Base-by-base conservation (phyloP, 2,797 vertebrate species). In the Crossoptilon crossoptilon region DNA sequence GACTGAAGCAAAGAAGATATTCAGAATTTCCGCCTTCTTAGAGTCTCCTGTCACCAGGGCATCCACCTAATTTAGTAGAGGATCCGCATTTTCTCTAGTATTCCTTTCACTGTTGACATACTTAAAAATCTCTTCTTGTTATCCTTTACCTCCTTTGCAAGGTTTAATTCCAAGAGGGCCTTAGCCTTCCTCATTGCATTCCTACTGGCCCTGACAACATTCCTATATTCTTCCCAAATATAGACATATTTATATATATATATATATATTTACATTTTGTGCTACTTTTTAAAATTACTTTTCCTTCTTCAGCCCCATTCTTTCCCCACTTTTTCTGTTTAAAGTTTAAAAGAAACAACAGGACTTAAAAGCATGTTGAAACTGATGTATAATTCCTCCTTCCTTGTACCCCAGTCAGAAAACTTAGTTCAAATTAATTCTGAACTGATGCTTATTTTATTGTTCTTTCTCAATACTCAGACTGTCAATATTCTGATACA, bases 401-500 rank as follows among this genome's bases (percentile, higher is more conserved):
- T 84, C 26, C 6, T 6, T 22, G 13, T 58, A 46, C 11, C 0
- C 0, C 14, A 79, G 22, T 1, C 7, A 79, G 56, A 67, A 94
- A 92, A 88, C 31, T 2, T 33, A 62, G 5, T 72, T 88, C 44
- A 73, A 76, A 67, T 73, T 53, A 4, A 55, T 72, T 88, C 2
- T 79, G 87, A 87, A 51, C 23, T 75, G 29, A 63, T 75, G 15
- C 5, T 14, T 84, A 64, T 51, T 84, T 88, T 39, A 79, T 72
- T 94, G 81, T 84, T 87, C 56, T 82, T 39, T 79, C 94, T 76
- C 72, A 73, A 11, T 67, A 76, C 51, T 93, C 51, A 74, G 10
- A 3, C 11, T 74, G 23, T 62, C 87, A 87, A 62, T 94, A 92
- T 58, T 83, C 24, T 89, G 51, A 64, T 71, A 39, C 31, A 60